Percentiles rank a stretch among this genome's conserved stretches.
Conservation (phyloP, 2,888 invertebrate genomes). For the Idaea biselata region DNA sequence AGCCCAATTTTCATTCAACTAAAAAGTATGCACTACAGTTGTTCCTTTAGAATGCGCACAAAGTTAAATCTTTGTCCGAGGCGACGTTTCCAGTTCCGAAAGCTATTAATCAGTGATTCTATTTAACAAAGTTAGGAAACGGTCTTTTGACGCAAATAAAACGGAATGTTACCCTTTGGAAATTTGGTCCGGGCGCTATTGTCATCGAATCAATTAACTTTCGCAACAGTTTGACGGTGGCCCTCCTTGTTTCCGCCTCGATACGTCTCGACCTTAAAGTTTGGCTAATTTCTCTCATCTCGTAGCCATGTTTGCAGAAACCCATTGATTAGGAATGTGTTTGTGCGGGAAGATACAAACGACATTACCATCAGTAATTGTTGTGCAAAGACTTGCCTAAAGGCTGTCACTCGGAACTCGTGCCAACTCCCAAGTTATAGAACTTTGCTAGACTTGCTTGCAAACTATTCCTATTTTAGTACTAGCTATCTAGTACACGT, state of each 20-base stretch:
- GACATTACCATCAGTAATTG: background rate
- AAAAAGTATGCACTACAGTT: slow-evolving; percentile 33
- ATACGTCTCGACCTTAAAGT: slow-evolving; percentile 37
- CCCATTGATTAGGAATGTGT: slow-evolving; percentile 26
- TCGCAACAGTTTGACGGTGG: slow-evolving; percentile 42
- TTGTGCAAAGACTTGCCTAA: background rate
- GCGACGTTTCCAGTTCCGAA: slow-evolving; percentile 38
- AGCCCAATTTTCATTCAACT: slow-evolving; percentile 28
- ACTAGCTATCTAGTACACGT: background rate
- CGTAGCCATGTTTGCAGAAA: slow-evolving; percentile 30
- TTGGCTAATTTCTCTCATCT: slow-evolving; percentile 35
- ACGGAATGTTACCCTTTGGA: slow-evolving; percentile 41
- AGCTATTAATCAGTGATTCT: slow-evolving; percentile 51
- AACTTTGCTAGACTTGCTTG: background rate
- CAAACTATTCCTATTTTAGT: background rate
- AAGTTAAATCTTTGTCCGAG: slow-evolving; percentile 39
- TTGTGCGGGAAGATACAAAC: slow-evolving; percentile 10
- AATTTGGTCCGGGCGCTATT: slow-evolving; percentile 37
- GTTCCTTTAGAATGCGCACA: slow-evolving; percentile 36
- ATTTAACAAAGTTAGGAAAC: slow-evolving; percentile 44
- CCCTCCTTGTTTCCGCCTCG: slow-evolving; percentile 38
- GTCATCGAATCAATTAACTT: slow-evolving; percentile 50
- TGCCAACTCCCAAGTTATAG: background rate
- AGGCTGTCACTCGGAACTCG: background rate
- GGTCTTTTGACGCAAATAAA: slow-evolving; percentile 48